These are phyloP conservation scores for Acholoe squamosa DNA, from an alignment of 2,888 invertebrate species.

Conservation along the genomic window DNA sequence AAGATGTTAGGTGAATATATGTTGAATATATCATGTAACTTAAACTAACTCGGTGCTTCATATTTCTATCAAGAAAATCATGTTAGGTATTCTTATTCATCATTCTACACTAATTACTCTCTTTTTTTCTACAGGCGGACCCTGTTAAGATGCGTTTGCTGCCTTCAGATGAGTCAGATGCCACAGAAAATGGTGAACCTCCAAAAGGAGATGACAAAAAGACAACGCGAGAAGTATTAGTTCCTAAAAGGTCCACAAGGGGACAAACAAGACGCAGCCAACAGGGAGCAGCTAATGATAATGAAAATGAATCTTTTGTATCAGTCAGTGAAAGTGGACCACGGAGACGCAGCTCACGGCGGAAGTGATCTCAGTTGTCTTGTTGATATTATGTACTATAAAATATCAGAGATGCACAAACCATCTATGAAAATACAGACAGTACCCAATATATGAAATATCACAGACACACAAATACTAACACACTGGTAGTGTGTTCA, in stretches of 20 bases:
- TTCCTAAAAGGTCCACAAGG: neutral
- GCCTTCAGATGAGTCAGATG: neutral
- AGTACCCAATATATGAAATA: too few relatives aligned
- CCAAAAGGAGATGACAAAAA: neutral
- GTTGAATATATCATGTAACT: too few relatives aligned
- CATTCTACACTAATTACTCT: too few relatives aligned
- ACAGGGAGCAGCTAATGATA: neutral
- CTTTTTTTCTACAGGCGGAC: neutral
- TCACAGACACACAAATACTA: too few relatives aligned
- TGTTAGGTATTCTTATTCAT: too few relatives aligned
- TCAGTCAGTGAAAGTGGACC: constrained; percentile 17
- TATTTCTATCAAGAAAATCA: too few relatives aligned
- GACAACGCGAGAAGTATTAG: constrained; percentile 8
- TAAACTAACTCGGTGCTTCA: too few relatives aligned
- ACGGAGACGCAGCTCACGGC: constrained; percentile 47
- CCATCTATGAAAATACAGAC: too few relatives aligned
- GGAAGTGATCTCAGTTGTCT: constrained; percentile 5
- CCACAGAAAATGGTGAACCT: neutral
- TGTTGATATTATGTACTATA: too few relatives aligned
- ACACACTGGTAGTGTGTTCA: too few relatives aligned
- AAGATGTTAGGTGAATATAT: neutral
- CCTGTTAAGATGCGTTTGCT: constrained; percentile 15
- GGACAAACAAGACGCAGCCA: neutral
- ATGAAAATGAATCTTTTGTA: constrained; percentile 14
- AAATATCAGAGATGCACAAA: too few relatives aligned